Base-by-base conservation (phyloP, 2,113 vertebrate genomes). In the Eubucco bourcierii region DNA sequence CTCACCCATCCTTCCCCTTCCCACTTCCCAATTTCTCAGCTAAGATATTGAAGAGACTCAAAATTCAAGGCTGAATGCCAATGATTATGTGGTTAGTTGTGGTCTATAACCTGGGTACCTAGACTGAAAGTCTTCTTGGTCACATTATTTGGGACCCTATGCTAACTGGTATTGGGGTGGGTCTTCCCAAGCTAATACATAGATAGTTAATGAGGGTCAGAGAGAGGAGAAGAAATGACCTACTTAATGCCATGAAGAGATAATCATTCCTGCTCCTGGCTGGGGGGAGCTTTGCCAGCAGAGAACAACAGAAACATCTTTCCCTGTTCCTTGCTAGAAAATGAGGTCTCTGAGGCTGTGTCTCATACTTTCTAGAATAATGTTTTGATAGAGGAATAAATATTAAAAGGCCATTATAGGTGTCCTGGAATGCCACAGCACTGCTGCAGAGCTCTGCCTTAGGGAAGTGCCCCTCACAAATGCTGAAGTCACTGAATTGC, bases 51-150 rank as follows among this genome's bases (percentile, higher is more conserved):
- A 18, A 61, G 33, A 13, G 13, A 2, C 29, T 68, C 67, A 17
- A 18, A 59, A 85, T 29, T 58, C 46, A 28, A 55, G 68, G 19
- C 46, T 55, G 72, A 15, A 2, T 24, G 64, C 8, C 13, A 21
- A 6, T 3, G 44, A 9, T 27, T 18, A 0, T 16, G 52, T 44
- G 70, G 41, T 13, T 46, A 7, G 41, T 11, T 5, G 56, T 46
- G 68, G 52, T 33, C 21, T 0, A 18, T 15, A 6, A 34, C 12
- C 31, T 13, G 7, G 60, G 18, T 37, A 15, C 4, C 4, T 18
- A 16, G 39, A 24, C 8, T 0, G 0, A 41, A 47, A 70, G 41
- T 37, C 66, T 2, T 4, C 47, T 8, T 47, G 72, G 63, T 55
- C 31, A 0, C 0, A 7, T 56, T 89, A 59, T 55, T 47, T 25